Base-by-base conservation (phyloP, 2,888 invertebrate species). In the Apodemia zela region DNA sequence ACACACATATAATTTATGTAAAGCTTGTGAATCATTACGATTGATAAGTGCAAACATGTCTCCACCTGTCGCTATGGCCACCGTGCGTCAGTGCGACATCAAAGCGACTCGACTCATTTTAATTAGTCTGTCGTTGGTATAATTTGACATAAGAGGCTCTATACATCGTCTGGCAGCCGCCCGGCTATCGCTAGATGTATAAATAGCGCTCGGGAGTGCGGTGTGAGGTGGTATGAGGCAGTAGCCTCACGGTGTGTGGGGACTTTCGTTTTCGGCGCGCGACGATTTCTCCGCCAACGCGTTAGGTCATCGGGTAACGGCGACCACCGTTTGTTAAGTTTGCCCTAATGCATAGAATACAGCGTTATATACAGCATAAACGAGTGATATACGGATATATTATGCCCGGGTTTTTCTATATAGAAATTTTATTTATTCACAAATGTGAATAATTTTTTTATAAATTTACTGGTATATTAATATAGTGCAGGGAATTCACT, bases 251-350 rank as follows among this genome's bases (percentile, higher is more conserved):
- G 45, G 13, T 38, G 15, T 38, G 38, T 38, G 38, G 38, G 45
- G 77, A 86, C 86, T 87, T 87, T 87, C 86, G 84, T 84, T 87
- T 86, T 86, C 86, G 82, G 67, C 69, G 63, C 60, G 66, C 65
- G 75, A 68, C 79, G 82, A 83, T 84, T 83, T 83, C 84, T 77
- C 83, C 80, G 71, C 66, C 68, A 69, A 72, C 73, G 73, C 82
- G 80, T 83, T 84, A 81, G 85, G 85, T 85, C 85, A 85, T 80
- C 79, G 73, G 77, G 75, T 85, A 85, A 85, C 86, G 85, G 86
- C 84, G 72, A 67, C 64, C 61, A 62, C 25, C 57, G 49, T 29
- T 47, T 42, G 59, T 49, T 47, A 13, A 62, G 62, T 57, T 35
- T 63, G 63, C 10, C 47, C n/a, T 17, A 60, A 60, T 47, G 3